A percentile compares a stretch with the other conserved stretches of the same genome.
These are phyloP conservation scores for Hipparchia semele DNA, from an alignment of 2,888 invertebrate genomes.

Conservation along the genomic window DNA sequence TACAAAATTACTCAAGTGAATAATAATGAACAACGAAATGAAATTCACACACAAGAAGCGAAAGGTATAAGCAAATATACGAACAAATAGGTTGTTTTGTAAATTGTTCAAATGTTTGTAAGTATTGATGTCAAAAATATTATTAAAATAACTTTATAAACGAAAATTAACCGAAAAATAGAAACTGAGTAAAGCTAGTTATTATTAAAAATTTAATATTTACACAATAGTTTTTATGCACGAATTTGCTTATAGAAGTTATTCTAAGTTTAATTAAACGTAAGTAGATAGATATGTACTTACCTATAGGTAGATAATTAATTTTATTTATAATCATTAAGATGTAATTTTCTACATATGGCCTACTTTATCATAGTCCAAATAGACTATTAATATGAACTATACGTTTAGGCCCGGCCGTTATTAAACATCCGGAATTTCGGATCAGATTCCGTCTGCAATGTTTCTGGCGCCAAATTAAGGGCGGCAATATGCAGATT, in stretches of 20 bases:
- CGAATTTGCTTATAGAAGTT: constrained; percentile 31
- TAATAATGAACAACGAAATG: too few species aligned
- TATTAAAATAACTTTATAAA: background rate
- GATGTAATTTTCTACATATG: constrained; percentile 30
- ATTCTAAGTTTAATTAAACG: constrained; percentile 21
- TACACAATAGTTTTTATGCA: constrained; percentile 24
- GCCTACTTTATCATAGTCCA: constrained; percentile 26
- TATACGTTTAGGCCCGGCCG: background rate
- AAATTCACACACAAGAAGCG: too few species aligned
- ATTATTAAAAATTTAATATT: background rate
- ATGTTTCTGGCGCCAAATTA: too few species aligned
- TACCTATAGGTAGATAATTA: background rate
- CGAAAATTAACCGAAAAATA: background rate
- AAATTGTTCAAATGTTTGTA: too few species aligned
- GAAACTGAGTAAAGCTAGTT: background rate
- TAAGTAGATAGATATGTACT: constrained; percentile 5
- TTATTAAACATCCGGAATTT: background rate
- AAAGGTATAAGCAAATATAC: too few species aligned
- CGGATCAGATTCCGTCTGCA: too few species aligned
- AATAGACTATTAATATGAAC: constrained; percentile 12
- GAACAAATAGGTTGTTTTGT: too few species aligned
- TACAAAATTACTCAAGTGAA: too few species aligned
- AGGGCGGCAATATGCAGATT: too few species aligned
- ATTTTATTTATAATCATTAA: constrained; percentile 12
- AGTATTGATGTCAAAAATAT: too few species aligned